phyloP scores from a whole-genome alignment of 2,888 invertebrate genomes.

The Dynastes tityus region DNA sequence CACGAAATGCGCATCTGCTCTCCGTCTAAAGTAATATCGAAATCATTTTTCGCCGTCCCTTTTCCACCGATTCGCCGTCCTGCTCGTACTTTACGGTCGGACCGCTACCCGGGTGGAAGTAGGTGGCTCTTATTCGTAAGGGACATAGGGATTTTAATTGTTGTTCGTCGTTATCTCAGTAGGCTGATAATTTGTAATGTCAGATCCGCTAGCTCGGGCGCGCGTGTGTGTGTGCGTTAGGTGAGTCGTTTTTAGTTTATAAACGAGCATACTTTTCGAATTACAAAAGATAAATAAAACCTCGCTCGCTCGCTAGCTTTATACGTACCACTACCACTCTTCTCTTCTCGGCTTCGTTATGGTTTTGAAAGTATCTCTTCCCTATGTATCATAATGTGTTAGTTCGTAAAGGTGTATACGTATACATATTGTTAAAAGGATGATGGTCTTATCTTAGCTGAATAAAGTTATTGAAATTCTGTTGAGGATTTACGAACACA shows the following conservation, averaged over 20 bases:
- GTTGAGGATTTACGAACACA: conserved; percentile 33
- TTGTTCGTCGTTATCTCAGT: conserved; percentile 60
- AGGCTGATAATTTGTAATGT: conserved; percentile 66
- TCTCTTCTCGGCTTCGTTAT: neutral
- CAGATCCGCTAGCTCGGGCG: conserved; percentile 60
- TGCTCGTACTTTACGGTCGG: conserved; percentile 52
- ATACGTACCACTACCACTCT: neutral
- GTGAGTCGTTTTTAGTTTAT: conserved; percentile 64
- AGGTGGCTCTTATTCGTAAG: conserved; percentile 54
- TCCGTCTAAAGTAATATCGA: conserved; percentile 53
- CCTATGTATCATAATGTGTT: neutral
- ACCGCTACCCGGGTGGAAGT: conserved; percentile 41
- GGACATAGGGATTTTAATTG: conserved; percentile 60
- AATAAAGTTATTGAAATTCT: conserved; percentile 35
- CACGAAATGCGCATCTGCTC: conserved; percentile 50
- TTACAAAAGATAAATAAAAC: conserved; percentile 47
- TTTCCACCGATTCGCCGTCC: conserved; percentile 44
- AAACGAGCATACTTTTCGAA: conserved; percentile 48
- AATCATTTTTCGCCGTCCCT: conserved; percentile 52
- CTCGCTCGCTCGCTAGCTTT: neutral
- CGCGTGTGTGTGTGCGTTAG: conserved; percentile 56
- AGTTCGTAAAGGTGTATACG: neutral
- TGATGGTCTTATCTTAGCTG: conserved; percentile 9
- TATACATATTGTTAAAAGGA: conserved; percentile 19
- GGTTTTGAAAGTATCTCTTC: conserved; percentile 13